Conservation (phyloP, 2,888 invertebrate genomes). For the Amblyteles armatorius region DNA sequence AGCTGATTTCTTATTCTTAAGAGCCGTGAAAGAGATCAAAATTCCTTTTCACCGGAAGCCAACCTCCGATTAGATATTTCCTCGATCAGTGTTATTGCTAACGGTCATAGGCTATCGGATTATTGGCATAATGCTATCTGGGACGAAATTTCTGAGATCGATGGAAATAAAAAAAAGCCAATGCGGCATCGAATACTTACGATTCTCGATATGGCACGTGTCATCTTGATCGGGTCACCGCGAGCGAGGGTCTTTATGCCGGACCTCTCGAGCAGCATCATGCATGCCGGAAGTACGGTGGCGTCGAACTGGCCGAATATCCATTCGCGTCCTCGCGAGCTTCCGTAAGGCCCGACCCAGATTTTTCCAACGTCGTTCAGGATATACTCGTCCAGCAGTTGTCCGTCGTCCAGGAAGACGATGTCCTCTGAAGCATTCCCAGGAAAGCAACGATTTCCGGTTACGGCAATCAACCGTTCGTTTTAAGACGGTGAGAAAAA, state of each 20-base stretch:
- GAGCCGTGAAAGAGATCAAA: too few relatives aligned
- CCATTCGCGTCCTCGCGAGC: constrained; percentile 92
- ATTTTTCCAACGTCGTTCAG: constrained; percentile 94
- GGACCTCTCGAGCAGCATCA: constrained; percentile 90
- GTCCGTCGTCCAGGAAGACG: constrained; percentile 90
- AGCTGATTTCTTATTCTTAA: too few relatives aligned
- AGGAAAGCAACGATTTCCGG: too few relatives aligned
- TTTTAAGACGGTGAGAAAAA: neutral
- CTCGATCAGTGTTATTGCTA: too few relatives aligned
- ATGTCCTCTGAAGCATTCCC: constrained; percentile 87
- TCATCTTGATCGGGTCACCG: constrained; percentile 90
- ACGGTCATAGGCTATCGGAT: too few relatives aligned
- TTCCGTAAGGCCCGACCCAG: constrained; percentile 92
- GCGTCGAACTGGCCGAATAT: constrained; percentile 93
- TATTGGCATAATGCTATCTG: too few relatives aligned
- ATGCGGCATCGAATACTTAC: constrained; percentile 80
- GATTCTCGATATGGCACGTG: constrained; percentile 90
- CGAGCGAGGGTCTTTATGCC: constrained; percentile 85
- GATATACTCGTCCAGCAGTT: constrained; percentile 91
- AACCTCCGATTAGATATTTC: too few relatives aligned
- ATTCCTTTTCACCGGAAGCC: too few relatives aligned
- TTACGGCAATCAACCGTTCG: neutral
- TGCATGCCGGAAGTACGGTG: constrained; percentile 89
- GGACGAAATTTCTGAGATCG: neutral
- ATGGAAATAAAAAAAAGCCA: neutral